Evolutionary conservation across 2,888 invertebrate genomes (phyloP), one percentile per base, ranked within the genome.

Genomic region (Arctia plantaginis): DNA sequence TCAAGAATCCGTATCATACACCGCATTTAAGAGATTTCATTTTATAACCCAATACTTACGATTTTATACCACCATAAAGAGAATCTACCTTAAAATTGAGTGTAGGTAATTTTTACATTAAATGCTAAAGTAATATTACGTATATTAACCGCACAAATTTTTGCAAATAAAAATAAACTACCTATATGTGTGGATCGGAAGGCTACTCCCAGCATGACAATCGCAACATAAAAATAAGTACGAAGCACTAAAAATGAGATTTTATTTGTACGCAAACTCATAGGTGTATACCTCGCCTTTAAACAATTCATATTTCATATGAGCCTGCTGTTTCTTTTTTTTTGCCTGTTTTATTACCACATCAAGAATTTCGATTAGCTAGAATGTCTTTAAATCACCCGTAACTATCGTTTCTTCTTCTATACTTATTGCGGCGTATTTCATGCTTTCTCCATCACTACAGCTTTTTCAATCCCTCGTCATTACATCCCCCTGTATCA

Each of bases 41-140:
- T 69, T 75, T 66, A 71, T 73, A 51, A 65, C 72, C 51, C 67
- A 30, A 35, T 68, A 66, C 68, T 73, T 74, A 33, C 33, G 73
- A 67, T 69, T 77, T 81, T 69, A 74, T 73, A 10, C 33, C 62
- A 64, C 47, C 71, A 47, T 81, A 74, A 78, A 77, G 68, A 44
- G 74, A 75, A 77, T 74, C 59, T 69, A 68, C 70, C 73, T 76
- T 70, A 59, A 74, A 47, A 44, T 71, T 77, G 55, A 73, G 55
- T 72, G 68, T 74, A 41, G n/a, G 59, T 59, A 30, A 10, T 44
- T 15, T 13, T 1, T 44, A 12, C 64, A 76, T 75, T 55, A 67
- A 79, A 67, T 47, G 33, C 64, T 66, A 65, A 65, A 73, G 66
- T 73, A 76, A 71, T 77, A 73, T 72, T 59, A 30, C 27, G 33